Conservation (phyloP, 2,113 vertebrate species). For the Sterrhoptilus dennistouni region DNA sequence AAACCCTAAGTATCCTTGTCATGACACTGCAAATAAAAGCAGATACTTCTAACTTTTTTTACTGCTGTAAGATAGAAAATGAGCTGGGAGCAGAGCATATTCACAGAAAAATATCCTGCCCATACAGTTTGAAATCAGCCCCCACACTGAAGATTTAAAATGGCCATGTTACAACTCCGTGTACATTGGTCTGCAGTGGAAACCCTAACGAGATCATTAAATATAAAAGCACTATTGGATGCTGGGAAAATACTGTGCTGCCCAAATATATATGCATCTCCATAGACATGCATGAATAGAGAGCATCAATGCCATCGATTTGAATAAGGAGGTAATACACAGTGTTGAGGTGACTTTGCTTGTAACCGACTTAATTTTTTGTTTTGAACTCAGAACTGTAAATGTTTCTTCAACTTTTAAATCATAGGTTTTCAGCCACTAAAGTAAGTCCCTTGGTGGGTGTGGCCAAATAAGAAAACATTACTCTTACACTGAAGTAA, state of each 20-base stretch:
- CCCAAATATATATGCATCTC: background rate
- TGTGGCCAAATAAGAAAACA: background rate
- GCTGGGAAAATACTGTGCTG: slow-evolving; percentile 1
- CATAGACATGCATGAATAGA: background rate
- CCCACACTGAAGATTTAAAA: background rate
- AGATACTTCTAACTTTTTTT: background rate
- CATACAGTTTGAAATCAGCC: background rate
- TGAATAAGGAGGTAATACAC: background rate
- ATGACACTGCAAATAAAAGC: background rate
- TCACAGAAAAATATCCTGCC: background rate
- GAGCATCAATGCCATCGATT: background rate
- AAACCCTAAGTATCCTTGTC: background rate
- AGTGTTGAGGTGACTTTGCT: background rate
- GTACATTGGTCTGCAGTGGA: slow-evolving; percentile 8
- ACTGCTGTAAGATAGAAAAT: background rate
- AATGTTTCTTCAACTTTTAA: background rate
- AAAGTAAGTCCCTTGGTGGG: background rate
- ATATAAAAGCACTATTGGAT: background rate
- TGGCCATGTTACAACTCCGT: background rate
- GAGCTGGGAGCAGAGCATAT: rapidly evolving
- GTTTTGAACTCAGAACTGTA: background rate
- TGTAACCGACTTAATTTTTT: background rate
- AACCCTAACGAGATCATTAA: slow-evolving; percentile 41
- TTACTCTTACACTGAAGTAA: background rate
- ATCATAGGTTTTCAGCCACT: background rate